Base-by-base conservation (phyloP, 53 echinoderm and acorn worm species). In the Hippasteria phrygiana region DNA sequence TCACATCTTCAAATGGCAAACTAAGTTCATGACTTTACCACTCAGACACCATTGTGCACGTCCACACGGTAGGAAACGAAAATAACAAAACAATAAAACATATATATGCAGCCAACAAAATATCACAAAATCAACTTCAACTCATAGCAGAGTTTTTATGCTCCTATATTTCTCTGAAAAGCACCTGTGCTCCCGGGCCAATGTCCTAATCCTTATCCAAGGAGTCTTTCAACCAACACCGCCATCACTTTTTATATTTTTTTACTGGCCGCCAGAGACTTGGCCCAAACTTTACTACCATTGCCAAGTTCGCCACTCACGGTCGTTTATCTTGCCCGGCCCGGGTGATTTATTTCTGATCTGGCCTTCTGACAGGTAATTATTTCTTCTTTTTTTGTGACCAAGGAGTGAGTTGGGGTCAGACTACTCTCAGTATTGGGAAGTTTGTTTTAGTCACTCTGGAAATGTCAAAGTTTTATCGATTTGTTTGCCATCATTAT, bases 291-390 rank as follows among this genome's bases (percentile, higher is more conserved):
- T 13, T 10, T 9, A 14, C 40, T 22, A 36, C 27, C 29, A 75
- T 48, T 85, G 85, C 70, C 85, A 85, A 71, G 85, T 85, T 85
- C 54, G 71, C 5, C 71, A 85, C 27, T 46, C 12, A 10, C 36
- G 14, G 50, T 70, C 85, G 34, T 85, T 66, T 50, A 71, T 85
- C 85, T 71, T 70, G 38, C 37, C 59, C 3, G 71, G 11, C 36
- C 51, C 11, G 50, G 8, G 45, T 66, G 85, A 85, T 85, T 85
- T 85, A 85, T 85, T 71, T 85, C 9, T 28, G 35, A 85, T 45
- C 70, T 1, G 31, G 0, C 50, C 27, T 29, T 47, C 13, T 9
- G 43, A 34, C 36, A 53, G 85, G 71, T 85, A 70, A 85, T 85
- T 85, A 85, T 71, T 85, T 65, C 18, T 12, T 22, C 32, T 26